These are phyloP conservation scores for Theristus sp. DNA, from an alignment of 2,888 invertebrate species.

Conservation along the genomic window DNA sequence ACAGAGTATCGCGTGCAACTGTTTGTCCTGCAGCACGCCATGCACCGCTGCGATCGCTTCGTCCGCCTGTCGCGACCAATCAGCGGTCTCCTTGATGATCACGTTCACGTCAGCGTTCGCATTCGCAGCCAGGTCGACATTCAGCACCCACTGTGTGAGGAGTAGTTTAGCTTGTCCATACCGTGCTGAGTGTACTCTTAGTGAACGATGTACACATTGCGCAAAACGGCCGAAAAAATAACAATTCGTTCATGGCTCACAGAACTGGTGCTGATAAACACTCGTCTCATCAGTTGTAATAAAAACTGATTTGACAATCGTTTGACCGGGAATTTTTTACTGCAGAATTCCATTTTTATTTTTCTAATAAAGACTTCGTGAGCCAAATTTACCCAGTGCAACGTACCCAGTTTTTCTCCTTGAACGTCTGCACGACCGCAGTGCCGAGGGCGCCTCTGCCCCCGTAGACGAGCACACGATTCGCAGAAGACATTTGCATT, in stretches of 20 bases:
- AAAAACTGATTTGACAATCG: too few relatives aligned
- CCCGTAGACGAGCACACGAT: constrained; percentile 63
- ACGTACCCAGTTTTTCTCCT: constrained; percentile 53
- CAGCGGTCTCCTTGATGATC: constrained; percentile 39
- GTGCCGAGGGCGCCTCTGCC: constrained; percentile 86
- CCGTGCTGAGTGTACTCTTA: too few relatives aligned
- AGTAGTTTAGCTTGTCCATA: constrained; percentile 5
- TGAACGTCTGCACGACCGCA: constrained; percentile 67
- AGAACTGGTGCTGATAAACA: too few relatives aligned
- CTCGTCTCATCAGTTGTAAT: too few relatives aligned
- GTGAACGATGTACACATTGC: too few relatives aligned
- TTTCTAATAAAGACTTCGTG: too few relatives aligned
- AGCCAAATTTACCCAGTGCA: too few relatives aligned
- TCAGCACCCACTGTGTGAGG: constrained; percentile 62
- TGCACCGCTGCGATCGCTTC: background rate
- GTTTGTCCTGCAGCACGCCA: constrained; percentile 47
- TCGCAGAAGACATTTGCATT: background rate
- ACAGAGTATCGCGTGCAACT: constrained; percentile 84
- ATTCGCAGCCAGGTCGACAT: constrained; percentile 61
- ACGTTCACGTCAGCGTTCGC: constrained; percentile 74
- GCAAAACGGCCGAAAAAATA: too few relatives aligned
- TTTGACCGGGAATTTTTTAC: too few relatives aligned
- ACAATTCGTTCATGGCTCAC: too few relatives aligned
- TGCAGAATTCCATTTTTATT: too few relatives aligned
- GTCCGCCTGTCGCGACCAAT: background rate